Conservation (phyloP, 2,113 vertebrate genomes). For the Corythoichthys intestinalis region DNA sequence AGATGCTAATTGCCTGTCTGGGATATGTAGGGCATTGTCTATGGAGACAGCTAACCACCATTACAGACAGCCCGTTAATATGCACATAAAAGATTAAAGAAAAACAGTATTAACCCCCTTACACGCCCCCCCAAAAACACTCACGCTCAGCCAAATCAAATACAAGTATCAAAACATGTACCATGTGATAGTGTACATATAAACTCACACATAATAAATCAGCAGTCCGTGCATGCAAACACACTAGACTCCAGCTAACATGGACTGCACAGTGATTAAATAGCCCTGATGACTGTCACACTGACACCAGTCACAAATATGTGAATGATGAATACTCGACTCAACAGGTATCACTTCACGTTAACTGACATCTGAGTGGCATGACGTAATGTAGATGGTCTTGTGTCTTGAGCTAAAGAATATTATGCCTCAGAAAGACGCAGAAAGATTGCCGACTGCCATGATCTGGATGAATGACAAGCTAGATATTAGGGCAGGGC, state of each 20-base stretch:
- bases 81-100: slow-evolving; percentile 68
- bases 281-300: neutral
- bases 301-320: neutral
- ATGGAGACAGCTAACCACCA: slow-evolving; percentile 36
- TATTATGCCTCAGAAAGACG: no score
- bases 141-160: neutral
- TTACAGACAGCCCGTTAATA: slow-evolving; percentile 53
- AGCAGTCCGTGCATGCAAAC: neutral
- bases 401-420: no score
- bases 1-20: slow-evolving; percentile 50
- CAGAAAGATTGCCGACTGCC: no score
- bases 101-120: slow-evolving; percentile 26
- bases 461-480: no score
- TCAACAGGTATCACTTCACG: neutral
- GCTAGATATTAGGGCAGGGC: no score
- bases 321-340: neutral
- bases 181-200: neutral
- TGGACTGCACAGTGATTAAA: neutral
- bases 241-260: neutral
- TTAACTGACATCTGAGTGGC: neutral
- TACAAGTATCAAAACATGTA: neutral
- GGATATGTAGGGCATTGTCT: slow-evolving; percentile 49
- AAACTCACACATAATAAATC: neutral
- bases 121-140: neutral
- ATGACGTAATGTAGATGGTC: neutral